A percentile compares a stretch with the other conserved stretches of the same genome.
phyloP scores from a whole-genome alignment of 2,888 invertebrate genomes.

The Eledona agricola region DNA sequence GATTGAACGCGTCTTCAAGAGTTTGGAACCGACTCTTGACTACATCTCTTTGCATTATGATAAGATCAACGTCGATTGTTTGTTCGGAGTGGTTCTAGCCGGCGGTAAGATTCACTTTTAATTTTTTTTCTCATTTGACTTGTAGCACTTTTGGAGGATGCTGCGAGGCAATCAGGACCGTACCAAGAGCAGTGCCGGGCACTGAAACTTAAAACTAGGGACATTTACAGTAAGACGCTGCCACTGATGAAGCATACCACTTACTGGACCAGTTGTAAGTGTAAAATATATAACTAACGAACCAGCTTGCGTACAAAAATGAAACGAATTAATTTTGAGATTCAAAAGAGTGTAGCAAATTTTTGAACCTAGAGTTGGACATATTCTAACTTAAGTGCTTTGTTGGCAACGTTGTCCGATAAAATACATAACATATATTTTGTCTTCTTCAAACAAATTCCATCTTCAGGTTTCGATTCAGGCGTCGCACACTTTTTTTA shows the following conservation, averaged over 20 bases:
- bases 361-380: no score
- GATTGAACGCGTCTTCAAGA: constrained; percentile 6
- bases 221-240: constrained; percentile 7
- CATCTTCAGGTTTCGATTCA: no score
- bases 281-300: not conserved
- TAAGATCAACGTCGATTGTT: constrained; percentile 48
- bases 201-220: constrained; percentile 8
- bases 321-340: not conserved
- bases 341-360: no score
- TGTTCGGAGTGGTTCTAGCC: constrained; percentile 47
- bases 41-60: constrained; percentile 46
- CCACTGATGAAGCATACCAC: constrained; percentile 7
- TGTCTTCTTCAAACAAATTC: no score
- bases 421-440: no score
- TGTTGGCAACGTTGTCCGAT: no score
- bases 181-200: constrained; percentile 1
- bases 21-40: constrained; percentile 29
- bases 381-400: no score
- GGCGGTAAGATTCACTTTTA: constrained; percentile 44
- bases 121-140: constrained; percentile 26
- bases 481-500: no score
- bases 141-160: constrained; percentile 44
- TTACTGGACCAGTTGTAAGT: constrained; percentile 19
- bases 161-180: constrained; percentile 33
- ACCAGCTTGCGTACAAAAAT: not conserved